Evolutionary conservation across 2,113 vertebrate species (phyloP).

Genomic region (Leiothrix lutea): DNA sequence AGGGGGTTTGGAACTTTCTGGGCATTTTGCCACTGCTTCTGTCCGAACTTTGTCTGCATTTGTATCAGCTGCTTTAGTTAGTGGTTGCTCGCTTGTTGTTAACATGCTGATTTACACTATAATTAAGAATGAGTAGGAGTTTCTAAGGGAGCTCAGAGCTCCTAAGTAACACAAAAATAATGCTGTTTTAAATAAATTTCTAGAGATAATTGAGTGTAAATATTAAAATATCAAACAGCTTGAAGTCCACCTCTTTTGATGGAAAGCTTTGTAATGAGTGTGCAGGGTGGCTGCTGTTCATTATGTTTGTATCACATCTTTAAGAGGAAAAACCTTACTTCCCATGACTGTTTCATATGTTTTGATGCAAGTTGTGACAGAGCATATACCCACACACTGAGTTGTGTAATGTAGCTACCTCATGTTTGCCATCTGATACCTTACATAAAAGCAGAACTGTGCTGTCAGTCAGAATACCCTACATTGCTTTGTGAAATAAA

Average conservation of each 20-base stretch:
- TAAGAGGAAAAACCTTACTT: neutral
- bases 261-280: neutral
- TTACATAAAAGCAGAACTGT: neutral
- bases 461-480: neutral
- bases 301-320: neutral
- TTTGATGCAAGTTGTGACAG: neutral
- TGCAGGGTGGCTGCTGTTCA: neutral
- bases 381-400: neutral
- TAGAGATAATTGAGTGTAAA: neutral
- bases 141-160: neutral
- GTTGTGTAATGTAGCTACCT: neutral
- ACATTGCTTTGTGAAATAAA: neutral
- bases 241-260: neutral
- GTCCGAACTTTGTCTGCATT: neutral
- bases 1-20: neutral
- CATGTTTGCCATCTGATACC: neutral
- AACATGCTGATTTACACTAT: conserved; percentile 20
- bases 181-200: neutral
- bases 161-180: conserved; percentile 12
- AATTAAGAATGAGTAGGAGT: conserved; percentile 21
- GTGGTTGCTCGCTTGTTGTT: neutral
- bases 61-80: neutral
- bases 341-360: neutral
- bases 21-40: conserved; percentile 25
- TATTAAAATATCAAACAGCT: neutral